phyloP scores from a whole-genome alignment of 1,140 invertebrate genomes.

The Protaetia brevitarsis region DNA sequence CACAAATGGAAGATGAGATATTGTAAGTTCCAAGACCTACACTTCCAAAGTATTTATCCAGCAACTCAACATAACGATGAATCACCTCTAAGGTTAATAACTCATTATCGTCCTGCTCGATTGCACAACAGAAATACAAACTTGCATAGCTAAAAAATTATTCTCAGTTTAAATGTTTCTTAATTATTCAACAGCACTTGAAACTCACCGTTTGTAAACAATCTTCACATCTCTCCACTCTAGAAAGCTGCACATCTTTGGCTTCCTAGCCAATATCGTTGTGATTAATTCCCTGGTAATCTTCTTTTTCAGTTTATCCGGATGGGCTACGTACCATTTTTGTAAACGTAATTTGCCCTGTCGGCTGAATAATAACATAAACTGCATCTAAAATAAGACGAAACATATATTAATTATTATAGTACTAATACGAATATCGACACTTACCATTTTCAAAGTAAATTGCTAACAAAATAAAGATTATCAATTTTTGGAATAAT shows the following conservation, averaged over 20 bases:
- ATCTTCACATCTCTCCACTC: slow-evolving; percentile 99
- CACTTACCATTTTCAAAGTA: slow-evolving; percentile 5
- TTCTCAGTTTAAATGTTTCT: not conserved
- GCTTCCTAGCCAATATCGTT: slow-evolving; percentile 92
- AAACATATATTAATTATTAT: not conserved
- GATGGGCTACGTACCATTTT: slow-evolving; percentile 96
- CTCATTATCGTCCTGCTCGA: slow-evolving; percentile 98
- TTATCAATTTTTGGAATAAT: too few species aligned
- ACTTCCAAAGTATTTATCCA: slow-evolving; percentile 99
- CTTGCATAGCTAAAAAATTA: slow-evolving; percentile 84
- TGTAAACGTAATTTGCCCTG: slow-evolving; percentile 97
- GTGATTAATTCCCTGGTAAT: slow-evolving; percentile 98
- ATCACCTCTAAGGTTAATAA: slow-evolving; percentile 95
- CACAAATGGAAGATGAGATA: not conserved
- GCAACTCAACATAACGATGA: slow-evolving; percentile 96
- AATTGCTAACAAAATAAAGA: too few species aligned
- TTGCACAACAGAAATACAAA: slow-evolving; percentile 98
- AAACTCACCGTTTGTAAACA: slow-evolving; percentile 91
- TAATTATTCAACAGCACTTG: not conserved
- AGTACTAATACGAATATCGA: not conserved
- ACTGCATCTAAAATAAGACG: slow-evolving; percentile 84
- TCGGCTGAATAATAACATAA: slow-evolving; percentile 98
- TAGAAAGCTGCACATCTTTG: slow-evolving; percentile 99
- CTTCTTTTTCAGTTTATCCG: slow-evolving; percentile 97
- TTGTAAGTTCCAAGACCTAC: slow-evolving; percentile 64